These are phyloP conservation scores for Sylvilagus bachmani DNA, from an alignment of 2,113 vertebrate species.

Conservation along the genomic window DNA sequence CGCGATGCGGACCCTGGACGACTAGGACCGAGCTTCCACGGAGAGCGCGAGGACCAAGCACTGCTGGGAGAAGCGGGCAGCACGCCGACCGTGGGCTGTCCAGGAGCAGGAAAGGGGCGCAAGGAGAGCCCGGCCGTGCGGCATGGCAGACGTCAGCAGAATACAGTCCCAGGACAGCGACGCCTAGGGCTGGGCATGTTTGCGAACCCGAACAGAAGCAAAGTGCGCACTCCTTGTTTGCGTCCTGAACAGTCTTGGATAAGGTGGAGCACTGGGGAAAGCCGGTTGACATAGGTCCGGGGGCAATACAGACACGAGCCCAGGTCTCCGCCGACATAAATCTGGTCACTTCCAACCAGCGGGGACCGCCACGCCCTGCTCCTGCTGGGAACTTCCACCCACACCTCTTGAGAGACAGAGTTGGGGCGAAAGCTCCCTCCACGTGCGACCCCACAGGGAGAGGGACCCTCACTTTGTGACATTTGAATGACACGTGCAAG, in stretches of 20 bases:
- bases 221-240: too few relatives aligned
- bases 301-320: too few relatives aligned
- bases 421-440: constrained; percentile 71
- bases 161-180: neutral
- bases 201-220: neutral
- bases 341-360: constrained; percentile 83
- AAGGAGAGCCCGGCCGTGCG: neutral
- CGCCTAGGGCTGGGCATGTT: neutral
- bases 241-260: too few relatives aligned
- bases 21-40: neutral
- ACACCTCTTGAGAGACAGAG: constrained; percentile 89
- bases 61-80: neutral
- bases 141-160: neutral
- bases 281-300: too few relatives aligned
- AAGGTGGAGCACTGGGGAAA: too few relatives aligned
- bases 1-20: too few relatives aligned
- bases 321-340: too few relatives aligned
- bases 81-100: neutral
- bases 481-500: constrained; percentile 83
- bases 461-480: constrained; percentile 78
- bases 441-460: constrained; percentile 71
- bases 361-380: constrained; percentile 89
- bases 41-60: neutral
- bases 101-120: neutral
- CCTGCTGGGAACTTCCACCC: constrained; percentile 88